Conservation (phyloP, 1,140 invertebrate genomes). For the Scaptomyza graminum region DNA sequence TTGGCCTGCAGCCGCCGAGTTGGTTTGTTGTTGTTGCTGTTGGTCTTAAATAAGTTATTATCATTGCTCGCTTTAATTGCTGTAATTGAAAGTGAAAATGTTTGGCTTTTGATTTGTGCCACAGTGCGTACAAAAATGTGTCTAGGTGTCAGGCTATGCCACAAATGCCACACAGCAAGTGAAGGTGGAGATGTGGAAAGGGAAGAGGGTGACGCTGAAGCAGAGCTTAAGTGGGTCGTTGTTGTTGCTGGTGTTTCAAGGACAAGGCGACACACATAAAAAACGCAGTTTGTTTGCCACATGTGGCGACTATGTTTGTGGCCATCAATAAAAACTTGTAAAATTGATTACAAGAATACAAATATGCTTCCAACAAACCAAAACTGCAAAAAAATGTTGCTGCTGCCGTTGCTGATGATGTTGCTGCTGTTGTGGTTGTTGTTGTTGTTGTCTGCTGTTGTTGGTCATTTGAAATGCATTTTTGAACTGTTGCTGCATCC, state of each 20-base stretch:
- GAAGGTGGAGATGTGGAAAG: too few relatives aligned
- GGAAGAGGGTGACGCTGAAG: conserved; percentile 3
- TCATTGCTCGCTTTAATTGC: conserved; percentile 81
- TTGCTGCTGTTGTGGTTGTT: conserved; percentile 24
- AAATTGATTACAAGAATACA: conserved; percentile 76
- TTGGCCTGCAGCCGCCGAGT: background rate
- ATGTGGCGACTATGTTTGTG: conserved; percentile 50
- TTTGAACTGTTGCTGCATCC: conserved; percentile 37
- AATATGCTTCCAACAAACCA: conserved; percentile 5
- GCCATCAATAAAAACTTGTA: conserved; percentile 74
- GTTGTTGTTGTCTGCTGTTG: conserved; percentile 30
- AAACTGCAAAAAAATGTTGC: conserved; percentile 7
- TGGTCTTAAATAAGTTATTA: conserved; percentile 82
- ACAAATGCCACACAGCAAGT: conserved; percentile 34
- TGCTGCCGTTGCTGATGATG: conserved; percentile 32
- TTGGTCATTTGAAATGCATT: conserved; percentile 59
- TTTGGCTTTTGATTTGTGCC: conserved; percentile 80
- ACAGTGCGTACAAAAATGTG: conserved; percentile 68
- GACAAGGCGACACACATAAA: conserved; percentile 55
- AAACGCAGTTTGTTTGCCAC: conserved; percentile 54
- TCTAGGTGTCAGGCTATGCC: conserved; percentile 69
- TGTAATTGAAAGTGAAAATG: conserved; percentile 83
- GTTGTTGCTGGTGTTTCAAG: conserved; percentile 35
- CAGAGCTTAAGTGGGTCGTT: conserved; percentile 22
- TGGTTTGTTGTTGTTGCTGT: too few relatives aligned